A percentile compares a stretch with the other conserved stretches of the same genome.
Conservation (phyloP, 1,140 invertebrate genomes). For the Thereuonema tuberculata region DNA sequence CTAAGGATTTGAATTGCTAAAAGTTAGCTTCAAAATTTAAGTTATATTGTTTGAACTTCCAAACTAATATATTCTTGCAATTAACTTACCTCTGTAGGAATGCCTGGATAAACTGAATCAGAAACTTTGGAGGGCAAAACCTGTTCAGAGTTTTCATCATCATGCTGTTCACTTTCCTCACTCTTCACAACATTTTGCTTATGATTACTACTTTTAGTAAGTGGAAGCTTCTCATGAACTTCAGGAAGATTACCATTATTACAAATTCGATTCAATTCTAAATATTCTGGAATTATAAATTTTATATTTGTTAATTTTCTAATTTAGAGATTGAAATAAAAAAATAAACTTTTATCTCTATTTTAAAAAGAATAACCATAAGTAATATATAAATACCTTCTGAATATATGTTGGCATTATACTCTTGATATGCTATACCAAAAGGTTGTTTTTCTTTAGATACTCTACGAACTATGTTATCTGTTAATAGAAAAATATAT, state of each 20-base stretch:
- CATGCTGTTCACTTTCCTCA: no score
- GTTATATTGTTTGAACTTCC: background rate
- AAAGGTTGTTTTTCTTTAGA: no score
- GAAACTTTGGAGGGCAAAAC: slow-evolving; percentile 15
- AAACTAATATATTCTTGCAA: background rate
- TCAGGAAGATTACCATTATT: background rate
- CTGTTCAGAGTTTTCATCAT: no score
- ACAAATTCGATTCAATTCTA: background rate
- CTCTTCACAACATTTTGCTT: background rate
- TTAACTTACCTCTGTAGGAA: slow-evolving; percentile 1
- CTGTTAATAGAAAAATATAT: no score
- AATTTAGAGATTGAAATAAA: background rate
- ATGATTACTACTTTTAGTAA: background rate
- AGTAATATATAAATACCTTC: background rate
- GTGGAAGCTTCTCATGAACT: background rate
- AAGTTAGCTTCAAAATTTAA: no score
- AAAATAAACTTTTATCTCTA: no score
- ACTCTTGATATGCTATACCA: background rate
- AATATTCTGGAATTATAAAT: background rate
- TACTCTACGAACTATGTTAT: no score
- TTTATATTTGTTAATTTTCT: background rate
- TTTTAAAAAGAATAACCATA: background rate
- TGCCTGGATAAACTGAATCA: slow-evolving; percentile 7
- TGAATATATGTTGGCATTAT: background rate
- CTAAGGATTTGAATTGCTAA: no score